These are phyloP conservation scores for Phrynocephalus guinanensis DNA, from an alignment of 2,797 vertebrate species.

Conservation along the genomic window DNA sequence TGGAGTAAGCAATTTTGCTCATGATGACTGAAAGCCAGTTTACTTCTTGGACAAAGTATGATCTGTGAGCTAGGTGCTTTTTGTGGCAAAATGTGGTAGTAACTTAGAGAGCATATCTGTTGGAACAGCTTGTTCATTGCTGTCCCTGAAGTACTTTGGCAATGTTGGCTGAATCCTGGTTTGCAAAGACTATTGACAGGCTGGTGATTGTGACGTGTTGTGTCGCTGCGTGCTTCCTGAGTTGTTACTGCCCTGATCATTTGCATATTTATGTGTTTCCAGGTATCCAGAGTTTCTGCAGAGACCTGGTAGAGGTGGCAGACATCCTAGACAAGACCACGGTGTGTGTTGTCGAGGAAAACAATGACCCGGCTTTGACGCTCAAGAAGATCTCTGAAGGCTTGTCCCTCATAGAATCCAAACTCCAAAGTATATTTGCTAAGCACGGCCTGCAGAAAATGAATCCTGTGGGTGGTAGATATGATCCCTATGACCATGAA, in stretches of 20 bases:
- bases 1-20: neutral
- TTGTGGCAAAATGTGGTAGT: neutral
- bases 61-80: neutral
- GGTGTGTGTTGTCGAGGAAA: slow-evolving; percentile 63
- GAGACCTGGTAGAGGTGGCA: slow-evolving; percentile 87
- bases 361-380: slow-evolving; percentile 69
- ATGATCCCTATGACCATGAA: slow-evolving; percentile 87
- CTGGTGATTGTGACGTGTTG: neutral
- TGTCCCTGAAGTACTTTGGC: neutral
- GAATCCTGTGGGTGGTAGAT: slow-evolving; percentile 82
- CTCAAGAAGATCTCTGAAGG: slow-evolving; percentile 78
- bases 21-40: too few species aligned
- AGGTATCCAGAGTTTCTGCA: slow-evolving; percentile 91
- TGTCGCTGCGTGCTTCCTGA: neutral
- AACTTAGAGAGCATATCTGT: neutral
- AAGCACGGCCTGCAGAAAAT: slow-evolving; percentile 89
- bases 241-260: neutral
- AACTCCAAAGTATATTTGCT: slow-evolving; percentile 83
- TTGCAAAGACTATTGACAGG: neutral
- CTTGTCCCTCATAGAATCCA: slow-evolving; percentile 79
- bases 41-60: too few species aligned
- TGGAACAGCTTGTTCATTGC: slow-evolving; percentile 20
- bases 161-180: neutral
- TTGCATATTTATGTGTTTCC: slow-evolving; percentile 12
- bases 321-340: slow-evolving; percentile 85